Evolutionary conservation across 2,888 invertebrate genomes (phyloP).

Genomic region (Hedychridium roseum): DNA sequence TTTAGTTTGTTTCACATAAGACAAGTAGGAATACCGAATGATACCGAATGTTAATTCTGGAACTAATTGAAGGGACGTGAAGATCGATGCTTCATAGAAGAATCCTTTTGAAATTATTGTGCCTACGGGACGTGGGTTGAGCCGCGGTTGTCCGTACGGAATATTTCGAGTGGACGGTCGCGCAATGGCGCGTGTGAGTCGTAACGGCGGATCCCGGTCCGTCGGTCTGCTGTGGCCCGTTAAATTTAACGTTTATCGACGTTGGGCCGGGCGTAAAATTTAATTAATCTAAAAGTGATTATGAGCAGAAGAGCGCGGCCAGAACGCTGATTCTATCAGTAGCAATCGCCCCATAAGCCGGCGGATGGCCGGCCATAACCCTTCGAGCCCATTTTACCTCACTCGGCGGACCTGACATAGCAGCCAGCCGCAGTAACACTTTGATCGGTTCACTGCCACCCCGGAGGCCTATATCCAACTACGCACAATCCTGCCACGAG

Average conservation of each 20-base stretch:
- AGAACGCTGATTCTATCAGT: slow-evolving; percentile 61
- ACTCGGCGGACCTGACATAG: slow-evolving; percentile 60
- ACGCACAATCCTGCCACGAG: no score
- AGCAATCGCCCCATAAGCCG: slow-evolving; percentile 60
- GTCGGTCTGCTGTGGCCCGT: no score
- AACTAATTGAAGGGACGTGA: no score
- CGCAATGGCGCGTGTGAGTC: slow-evolving; percentile 30
- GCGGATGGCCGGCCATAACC: slow-evolving; percentile 59
- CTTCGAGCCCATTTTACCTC: slow-evolving; percentile 60
- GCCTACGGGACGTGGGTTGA: no score
- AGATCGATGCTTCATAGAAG: no score
- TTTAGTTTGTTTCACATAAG: no score
- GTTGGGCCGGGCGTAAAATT: slow-evolving; percentile 57
- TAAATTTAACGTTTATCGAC: slow-evolving; percentile 63
- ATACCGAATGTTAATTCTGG: no score
- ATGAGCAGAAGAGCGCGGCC: slow-evolving; percentile 56
- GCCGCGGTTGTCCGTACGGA: no score
- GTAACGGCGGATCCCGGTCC: slow-evolving; percentile 34
- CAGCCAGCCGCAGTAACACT: slow-evolving; percentile 50
- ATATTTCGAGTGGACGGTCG: slow-evolving; percentile 19
- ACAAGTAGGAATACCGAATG: no score
- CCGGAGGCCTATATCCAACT: slow-evolving; percentile 35
- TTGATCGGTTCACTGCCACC: slow-evolving; percentile 41
- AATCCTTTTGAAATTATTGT: no score
- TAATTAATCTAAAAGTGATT: slow-evolving; percentile 64